A percentile compares a stretch with the other conserved stretches of the same genome.
Evolutionary conservation across 2,797 vertebrate species (phyloP).

Genomic region (Allobates femoralis): DNA sequence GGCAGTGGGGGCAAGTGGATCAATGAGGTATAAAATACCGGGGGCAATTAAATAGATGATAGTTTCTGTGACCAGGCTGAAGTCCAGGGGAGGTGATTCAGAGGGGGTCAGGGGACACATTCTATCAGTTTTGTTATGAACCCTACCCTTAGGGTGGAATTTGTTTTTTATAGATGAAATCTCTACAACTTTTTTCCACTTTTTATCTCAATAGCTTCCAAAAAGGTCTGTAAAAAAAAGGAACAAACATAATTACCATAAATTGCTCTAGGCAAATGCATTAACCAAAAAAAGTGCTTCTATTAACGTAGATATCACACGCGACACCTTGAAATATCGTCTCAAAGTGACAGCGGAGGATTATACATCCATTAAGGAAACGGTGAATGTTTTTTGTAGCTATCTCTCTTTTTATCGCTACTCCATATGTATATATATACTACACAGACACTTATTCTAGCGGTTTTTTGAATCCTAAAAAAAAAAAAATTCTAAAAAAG

Average conservation of each 20-base stretch:
- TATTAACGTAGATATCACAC: slow-evolving; percentile 17
- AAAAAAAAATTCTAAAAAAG: slow-evolving; percentile 64
- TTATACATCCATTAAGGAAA: slow-evolving; percentile 66
- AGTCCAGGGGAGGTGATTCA: no score
- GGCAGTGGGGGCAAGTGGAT: background rate
- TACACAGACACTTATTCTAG: slow-evolving; percentile 77
- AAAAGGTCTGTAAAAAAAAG: background rate
- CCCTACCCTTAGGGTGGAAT: no score
- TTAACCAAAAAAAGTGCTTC: slow-evolving; percentile 30
- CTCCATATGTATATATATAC: slow-evolving; percentile 70
- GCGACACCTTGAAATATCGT: slow-evolving; percentile 1
- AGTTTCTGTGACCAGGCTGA: background rate
- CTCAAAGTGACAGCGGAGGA: slow-evolving; percentile 34
- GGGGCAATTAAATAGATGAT: background rate
- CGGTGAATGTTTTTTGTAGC: slow-evolving; percentile 76
- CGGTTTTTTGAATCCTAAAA: slow-evolving; percentile 74
- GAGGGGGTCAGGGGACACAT: background rate
- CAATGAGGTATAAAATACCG: no score
- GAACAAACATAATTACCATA: slow-evolving; percentile 38
- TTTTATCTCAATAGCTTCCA: background rate
- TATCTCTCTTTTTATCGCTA: slow-evolving; percentile 77
- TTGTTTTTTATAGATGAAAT: background rate
- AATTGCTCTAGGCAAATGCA: slow-evolving; percentile 38
- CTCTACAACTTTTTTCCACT: slow-evolving; percentile 7
- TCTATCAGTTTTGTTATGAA: no score